Evolutionary conservation across 2,888 invertebrate species (phyloP), one percentile per base, ranked within the genome.

Genomic region (Cephus nigrinus): DNA sequence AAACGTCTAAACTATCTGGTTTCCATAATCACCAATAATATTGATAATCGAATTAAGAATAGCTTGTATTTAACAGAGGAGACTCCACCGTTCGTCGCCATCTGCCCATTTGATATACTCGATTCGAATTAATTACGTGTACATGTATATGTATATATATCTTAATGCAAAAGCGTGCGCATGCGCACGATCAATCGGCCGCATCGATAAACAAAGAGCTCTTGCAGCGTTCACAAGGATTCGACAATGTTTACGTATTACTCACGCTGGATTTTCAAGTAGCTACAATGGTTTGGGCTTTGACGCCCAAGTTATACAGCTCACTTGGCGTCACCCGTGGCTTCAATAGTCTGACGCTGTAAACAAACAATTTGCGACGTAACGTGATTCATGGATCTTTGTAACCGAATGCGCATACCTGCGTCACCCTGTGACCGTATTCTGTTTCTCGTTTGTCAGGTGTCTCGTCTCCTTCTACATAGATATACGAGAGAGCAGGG

Each of bases 301-400:
- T 55, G 23, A 55, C 23, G 55, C 9, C 55, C 2, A 15, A 9
- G 23, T 55, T 55, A 2, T 5, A 23, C 55, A 23, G 55, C 23
- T 55, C 55, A 23, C 55, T 55, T 9, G 23, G 55, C 23, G 55
- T 55, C 55, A 23, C 23, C 9, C 55, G 55, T 23, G 4, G 55
- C 23, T 55, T 55, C 55, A 5, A 23, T 23, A 55, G 12, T 71
- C 71, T 33, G 9, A 33, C 12, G 71, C 71, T 31, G 32, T 71
- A 71, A 71, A 71, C 71, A 71, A 71, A 71, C 15, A 33, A 71
- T 71, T 71, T 71, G 71, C 32, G 71, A 33, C 71, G 32, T 71
- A 71, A 31, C 71, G 71, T 71, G 71, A 71, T 71, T 71, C 71
- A 71, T 71, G 71, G 71, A 71, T 71, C 71, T 71, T 33, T 33